Evolutionary conservation across 2,888 invertebrate species (phyloP), one percentile per base, ranked within the genome.

Genomic region (Erebia palarica): DNA sequence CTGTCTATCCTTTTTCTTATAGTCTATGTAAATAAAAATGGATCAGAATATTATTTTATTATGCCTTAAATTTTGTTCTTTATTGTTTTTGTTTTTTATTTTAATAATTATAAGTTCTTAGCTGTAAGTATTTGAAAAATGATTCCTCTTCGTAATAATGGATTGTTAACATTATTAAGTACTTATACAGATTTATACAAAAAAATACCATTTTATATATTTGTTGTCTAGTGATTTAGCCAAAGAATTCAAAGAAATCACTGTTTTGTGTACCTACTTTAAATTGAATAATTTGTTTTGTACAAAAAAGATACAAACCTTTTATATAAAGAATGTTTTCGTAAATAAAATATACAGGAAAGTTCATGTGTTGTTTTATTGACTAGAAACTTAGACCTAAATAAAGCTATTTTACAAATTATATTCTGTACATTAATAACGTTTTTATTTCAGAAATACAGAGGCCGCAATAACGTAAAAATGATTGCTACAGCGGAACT

Each of bases 321-420:
- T 55, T 51, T 51, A 51, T 14, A 55, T 18, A 60, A 10, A 18
- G 11, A 18, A 18, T 44, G 60, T 49, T 61, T 63, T 49, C 21
- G 8, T 21, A 63, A 63, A 63, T 49, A 63, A 63, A 63, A 63
- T 14, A 14, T 49, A 49, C 49, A 49, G 8, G 14, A 18, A 27
- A 49, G 13, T 63, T 63, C 14, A 13, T 18, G 16, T 16, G 47
- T 63, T 63, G 63, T 63, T 63, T 63, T 63, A 63, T 63, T 63
- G 63, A 63, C 63, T 63, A 63, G 63, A 63, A 21, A 49, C 21
- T 49, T 63, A 49, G 9, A 27, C 55, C 55, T 55, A 55, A 10
- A 11, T 55, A 55, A 18, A 55, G 55, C 18, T 55, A 51, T 4
- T 47, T 53, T 16, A 16, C 53, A 51, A 14, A 51, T 51, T 51